Percentiles rank a stretch among this genome's conserved stretches.
Evolutionary conservation across 2,797 vertebrate species (phyloP).

Genomic region (Harpagifer antarcticus): DNA sequence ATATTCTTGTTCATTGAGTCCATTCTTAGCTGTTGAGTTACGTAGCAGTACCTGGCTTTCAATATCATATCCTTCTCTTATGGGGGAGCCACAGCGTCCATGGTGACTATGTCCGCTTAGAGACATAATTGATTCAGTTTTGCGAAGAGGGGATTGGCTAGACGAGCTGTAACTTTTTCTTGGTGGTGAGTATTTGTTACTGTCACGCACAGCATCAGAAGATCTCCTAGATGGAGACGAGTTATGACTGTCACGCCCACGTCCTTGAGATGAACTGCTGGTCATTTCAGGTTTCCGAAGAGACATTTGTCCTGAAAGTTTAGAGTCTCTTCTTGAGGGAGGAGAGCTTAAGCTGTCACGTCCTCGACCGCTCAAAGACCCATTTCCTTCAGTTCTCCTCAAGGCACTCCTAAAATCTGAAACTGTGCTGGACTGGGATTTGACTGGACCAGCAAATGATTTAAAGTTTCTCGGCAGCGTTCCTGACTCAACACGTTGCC

Average conservation of each 20-base stretch:
- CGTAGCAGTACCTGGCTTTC: conserved; percentile 75
- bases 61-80: conserved; percentile 83
- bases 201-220: conserved; percentile 41
- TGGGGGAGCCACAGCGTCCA: conserved; percentile 81
- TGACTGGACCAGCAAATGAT: conserved; percentile 65
- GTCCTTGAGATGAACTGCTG: conserved; percentile 39
- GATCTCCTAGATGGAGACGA: conserved; percentile 64
- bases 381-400: conserved; percentile 67
- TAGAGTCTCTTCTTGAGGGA: conserved; percentile 64
- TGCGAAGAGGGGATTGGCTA: conserved; percentile 63
- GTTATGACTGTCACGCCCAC: conserved; percentile 40
- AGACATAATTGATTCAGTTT: conserved; percentile 73
- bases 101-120: conserved; percentile 63
- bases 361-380: conserved; percentile 32
- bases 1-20: conserved; percentile 47
- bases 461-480: conserved; percentile 79
- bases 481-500: conserved; percentile 65
- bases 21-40: conserved; percentile 61
- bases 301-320: conserved; percentile 54
- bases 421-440: conserved; percentile 69
- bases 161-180: conserved; percentile 60
- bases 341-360: conserved; percentile 64
- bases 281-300: conserved; percentile 64
- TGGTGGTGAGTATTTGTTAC: conserved; percentile 69
- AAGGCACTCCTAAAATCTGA: conserved; percentile 79